Evolutionary conservation across 2,797 vertebrate species (phyloP), one percentile per base, ranked within the genome.

Genomic region (Halcyon leucocephala): DNA sequence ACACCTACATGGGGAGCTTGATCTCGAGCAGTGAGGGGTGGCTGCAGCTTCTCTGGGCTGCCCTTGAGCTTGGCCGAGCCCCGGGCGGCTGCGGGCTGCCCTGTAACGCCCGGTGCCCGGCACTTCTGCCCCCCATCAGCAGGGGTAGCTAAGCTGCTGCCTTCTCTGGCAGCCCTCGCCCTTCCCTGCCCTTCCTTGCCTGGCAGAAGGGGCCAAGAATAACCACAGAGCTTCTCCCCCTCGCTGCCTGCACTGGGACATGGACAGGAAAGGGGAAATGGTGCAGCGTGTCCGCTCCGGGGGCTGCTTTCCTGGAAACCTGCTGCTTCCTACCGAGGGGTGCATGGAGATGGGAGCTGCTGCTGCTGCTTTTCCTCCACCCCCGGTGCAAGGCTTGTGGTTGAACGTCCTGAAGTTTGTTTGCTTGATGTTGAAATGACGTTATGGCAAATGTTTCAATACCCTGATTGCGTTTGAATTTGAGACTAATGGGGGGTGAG

Each of bases 101-200:
- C 21, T 20, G 14, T 26, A 22, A 9, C 1, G 1, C 28, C 31
- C 1, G 2, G 35, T 1, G 1, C 35, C n/a, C 16, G 8, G 18
- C 60, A 2, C 70, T 91, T 29, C 55, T 66, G 83, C 28, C 51
- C 10, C 26, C 81, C 78, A 12, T 86, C 91, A 46, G 77, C 83
- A 84, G 87, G 82, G 66, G 70, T 82, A 79, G 93, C 96, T 96
- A 8, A 57, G 41, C 80, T 14, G 70, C 94, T 69, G 90, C 73
- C 54, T 67, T 57, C 78, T 52, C 20, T 6, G 20, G 24, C 33
- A 18, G 37, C 28, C 52, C 44, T 60, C 54, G 41, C 25, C 42
- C 54, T 52, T 7, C 0, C 82, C 62, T 57, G 0, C 57, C 31
- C 58, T 52, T 33, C 62, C 76, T 73, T 8, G 62, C 18, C 55